Percentiles rank a stretch among this genome's conserved stretches.
Evolutionary conservation across 2,888 invertebrate genomes (phyloP).

Genomic region (Tanytarsus gracilentus): DNA sequence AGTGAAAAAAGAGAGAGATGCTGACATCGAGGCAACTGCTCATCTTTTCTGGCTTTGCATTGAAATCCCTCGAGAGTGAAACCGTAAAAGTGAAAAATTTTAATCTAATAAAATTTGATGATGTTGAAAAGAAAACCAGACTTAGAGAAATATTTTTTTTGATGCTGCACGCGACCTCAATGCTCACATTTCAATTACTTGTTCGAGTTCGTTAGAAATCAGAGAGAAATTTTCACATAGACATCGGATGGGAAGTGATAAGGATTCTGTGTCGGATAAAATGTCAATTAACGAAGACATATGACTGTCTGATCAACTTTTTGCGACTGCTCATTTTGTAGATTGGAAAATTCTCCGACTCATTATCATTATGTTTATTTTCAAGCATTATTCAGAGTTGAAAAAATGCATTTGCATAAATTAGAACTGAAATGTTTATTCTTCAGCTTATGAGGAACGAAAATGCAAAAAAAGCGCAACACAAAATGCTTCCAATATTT

Average conservation of each 20-base stretch:
- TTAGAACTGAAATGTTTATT: not conserved
- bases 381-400: not conserved
- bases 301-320: not conserved
- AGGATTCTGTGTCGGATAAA: slow-evolving; percentile 9
- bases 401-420: slow-evolving; percentile 22
- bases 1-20: too few species aligned
- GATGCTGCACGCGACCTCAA: slow-evolving; percentile 18
- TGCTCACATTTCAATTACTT: slow-evolving; percentile 10
- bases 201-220: too few species aligned
- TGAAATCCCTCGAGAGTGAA: slow-evolving; percentile 11
- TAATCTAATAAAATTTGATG: slow-evolving; percentile 26
- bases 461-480: slow-evolving; percentile 19
- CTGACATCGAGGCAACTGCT: too few species aligned
- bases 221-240: too few species aligned
- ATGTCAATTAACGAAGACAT: slow-evolving; percentile 20
- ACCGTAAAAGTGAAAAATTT: slow-evolving; percentile 19
- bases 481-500: slow-evolving; percentile 15
- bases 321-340: not conserved
- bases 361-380: not conserved
- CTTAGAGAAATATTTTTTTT: slow-evolving; percentile 24
- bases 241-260: too few species aligned
- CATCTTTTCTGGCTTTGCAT: too few species aligned
- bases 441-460: not conserved
- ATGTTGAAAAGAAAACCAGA: slow-evolving; percentile 20
- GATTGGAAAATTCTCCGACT: not conserved